Evolutionary conservation across 2,113 vertebrate species (phyloP).

Genomic region (Grallaria varia): DNA sequence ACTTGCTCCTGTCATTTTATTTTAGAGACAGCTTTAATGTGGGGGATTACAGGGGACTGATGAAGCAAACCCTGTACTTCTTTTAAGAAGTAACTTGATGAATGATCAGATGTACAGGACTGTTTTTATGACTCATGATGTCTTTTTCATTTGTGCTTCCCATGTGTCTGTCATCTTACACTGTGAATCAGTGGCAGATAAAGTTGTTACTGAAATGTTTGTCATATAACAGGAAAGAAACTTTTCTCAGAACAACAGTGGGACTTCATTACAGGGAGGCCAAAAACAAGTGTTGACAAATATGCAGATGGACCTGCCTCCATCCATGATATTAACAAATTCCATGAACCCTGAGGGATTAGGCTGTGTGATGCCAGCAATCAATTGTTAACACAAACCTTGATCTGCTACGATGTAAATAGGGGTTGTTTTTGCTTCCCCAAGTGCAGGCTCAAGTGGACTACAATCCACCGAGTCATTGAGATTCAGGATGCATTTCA

Average conservation of each 20-base stretch:
- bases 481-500: not conserved
- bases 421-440: not conserved
- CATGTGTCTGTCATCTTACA: not conserved
- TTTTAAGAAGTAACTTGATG: not conserved
- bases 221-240: not conserved
- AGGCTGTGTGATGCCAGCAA: not conserved
- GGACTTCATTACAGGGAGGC: not conserved
- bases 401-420: not conserved
- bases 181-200: not conserved
- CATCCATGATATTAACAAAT: not conserved
- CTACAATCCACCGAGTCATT: not conserved
- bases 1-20: not conserved
- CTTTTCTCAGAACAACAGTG: not conserved
- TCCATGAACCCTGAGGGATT: not conserved
- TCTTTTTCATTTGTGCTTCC: not conserved
- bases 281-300: not conserved
- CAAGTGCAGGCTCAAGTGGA: not conserved
- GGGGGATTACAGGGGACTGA: not conserved
- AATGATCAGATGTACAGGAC: not conserved
- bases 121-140: not conserved
- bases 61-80: not conserved
- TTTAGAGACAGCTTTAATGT: not conserved
- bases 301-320: not conserved
- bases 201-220: not conserved
- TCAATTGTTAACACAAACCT: not conserved